These are phyloP conservation scores for Cetonia aurata DNA, from an alignment of 2,888 invertebrate species.

Conservation along the genomic window DNA sequence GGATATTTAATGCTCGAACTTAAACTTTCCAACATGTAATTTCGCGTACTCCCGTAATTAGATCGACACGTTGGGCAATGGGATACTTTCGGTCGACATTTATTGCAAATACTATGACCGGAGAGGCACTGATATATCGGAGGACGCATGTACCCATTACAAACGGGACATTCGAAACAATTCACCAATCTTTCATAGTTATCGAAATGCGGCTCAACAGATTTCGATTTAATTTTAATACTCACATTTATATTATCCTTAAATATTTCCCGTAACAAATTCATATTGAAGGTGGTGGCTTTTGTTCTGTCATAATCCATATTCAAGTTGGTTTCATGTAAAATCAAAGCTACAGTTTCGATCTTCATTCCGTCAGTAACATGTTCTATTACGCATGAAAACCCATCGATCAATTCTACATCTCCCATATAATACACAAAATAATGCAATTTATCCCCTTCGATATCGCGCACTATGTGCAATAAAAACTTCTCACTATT, in stretches of 20 bases:
- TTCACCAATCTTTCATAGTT: slow-evolving; percentile 55
- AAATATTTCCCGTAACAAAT: slow-evolving; percentile 55
- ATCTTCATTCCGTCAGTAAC: slow-evolving; percentile 56
- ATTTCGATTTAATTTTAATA: slow-evolving; percentile 40
- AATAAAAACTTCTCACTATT: slow-evolving; percentile 56
- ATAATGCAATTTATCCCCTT: slow-evolving; percentile 52
- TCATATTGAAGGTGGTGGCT: slow-evolving; percentile 54
- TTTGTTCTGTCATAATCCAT: slow-evolving; percentile 41
- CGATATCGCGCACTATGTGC: slow-evolving; percentile 54
- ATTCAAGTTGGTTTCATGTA: slow-evolving; percentile 42
- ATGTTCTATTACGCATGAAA: slow-evolving; percentile 59
- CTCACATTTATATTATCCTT: slow-evolving; percentile 40
- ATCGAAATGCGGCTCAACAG: neutral
- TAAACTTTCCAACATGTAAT: slow-evolving; percentile 60
- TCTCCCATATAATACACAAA: slow-evolving; percentile 58
- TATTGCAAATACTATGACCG: slow-evolving; percentile 61
- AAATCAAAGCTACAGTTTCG: slow-evolving; percentile 52
- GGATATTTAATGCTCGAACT: slow-evolving; percentile 58
- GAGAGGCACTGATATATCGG: slow-evolving; percentile 61
- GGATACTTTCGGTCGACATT: slow-evolving; percentile 58
- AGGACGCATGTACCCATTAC: slow-evolving; percentile 60
- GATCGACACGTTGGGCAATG: slow-evolving; percentile 61
- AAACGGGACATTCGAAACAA: slow-evolving; percentile 62
- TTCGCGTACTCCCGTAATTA: slow-evolving; percentile 59
- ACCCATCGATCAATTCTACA: slow-evolving; percentile 50